phyloP scores from a whole-genome alignment of 2,888 invertebrate genomes.

The Amblyjoppa proteus region DNA sequence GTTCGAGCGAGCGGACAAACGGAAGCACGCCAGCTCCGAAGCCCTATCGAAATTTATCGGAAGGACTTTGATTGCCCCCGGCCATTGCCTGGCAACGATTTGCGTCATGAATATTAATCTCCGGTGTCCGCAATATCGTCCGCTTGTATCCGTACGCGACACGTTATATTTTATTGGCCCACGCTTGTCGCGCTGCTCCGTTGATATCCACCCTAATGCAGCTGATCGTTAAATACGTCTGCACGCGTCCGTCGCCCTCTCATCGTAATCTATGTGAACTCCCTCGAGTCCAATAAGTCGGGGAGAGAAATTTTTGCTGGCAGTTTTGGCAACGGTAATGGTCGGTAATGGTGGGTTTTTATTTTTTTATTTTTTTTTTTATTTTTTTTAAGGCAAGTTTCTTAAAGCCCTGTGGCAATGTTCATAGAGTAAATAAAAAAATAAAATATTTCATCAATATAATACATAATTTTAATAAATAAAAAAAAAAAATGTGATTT shows the following conservation, averaged over 20 bases:
- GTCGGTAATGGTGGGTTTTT: neutral
- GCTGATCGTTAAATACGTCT: slow-evolving; percentile 51
- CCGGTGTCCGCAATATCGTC: slow-evolving; percentile 17
- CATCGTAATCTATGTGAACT: slow-evolving; percentile 16
- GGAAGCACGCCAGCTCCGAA: slow-evolving; percentile 28
- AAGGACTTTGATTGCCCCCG: slow-evolving; percentile 12
- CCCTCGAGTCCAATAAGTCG: neutral
- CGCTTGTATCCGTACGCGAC: slow-evolving; percentile 1
- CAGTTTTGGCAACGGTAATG: neutral
- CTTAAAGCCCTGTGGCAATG: neutral
- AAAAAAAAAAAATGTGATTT: neutral
- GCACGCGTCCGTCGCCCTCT: slow-evolving; percentile 1
- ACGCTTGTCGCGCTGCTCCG: slow-evolving; percentile 31
- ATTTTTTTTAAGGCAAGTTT: too few relatives aligned
- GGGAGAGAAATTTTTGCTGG: neutral
- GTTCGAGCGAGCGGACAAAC: neutral
- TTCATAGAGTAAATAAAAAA: neutral
- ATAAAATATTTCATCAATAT: too few relatives aligned
- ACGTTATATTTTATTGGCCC: slow-evolving; percentile 6
- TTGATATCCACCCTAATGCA: slow-evolving; percentile 35
- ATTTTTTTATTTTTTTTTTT: too few relatives aligned
- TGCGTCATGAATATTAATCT: slow-evolving; percentile 66
- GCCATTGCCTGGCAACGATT: slow-evolving; percentile 65
- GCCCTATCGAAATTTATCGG: slow-evolving; percentile 4
- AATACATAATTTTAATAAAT: too few relatives aligned